Evolutionary conservation across 2,113 vertebrate species (phyloP), one percentile per base, ranked within the genome.

Genomic region (Mellivora capensis): DNA sequence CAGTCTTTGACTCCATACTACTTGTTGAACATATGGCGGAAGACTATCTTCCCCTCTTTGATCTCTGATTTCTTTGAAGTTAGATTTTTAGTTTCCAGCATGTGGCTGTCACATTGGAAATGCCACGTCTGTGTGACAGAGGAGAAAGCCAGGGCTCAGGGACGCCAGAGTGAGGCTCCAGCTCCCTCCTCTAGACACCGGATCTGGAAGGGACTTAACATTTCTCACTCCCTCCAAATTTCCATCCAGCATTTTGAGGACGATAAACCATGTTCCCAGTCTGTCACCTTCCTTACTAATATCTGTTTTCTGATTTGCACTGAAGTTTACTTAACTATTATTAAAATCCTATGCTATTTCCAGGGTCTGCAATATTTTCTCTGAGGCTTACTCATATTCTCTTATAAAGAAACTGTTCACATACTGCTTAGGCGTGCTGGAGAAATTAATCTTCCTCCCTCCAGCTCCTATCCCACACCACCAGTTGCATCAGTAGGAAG

Each of bases 151-250:
- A 44, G 8, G 34, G 9, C 6, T 29, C 20, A 14, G 54, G 6
- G 57, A n/a, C 3, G 6, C 29, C 42, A 14, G 49, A 25, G 17
- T 15, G 13, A 39, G 34, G 2, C 18, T 59, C 57, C 6, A 27
- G 49, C 31, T 25, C 18, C 61, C 37, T 34, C 20, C 21, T 44
- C 37, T 7, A 34, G 7, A 7, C 7, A n/a, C 31, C 15, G 37
- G 25, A 81, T 21, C 4, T 10, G 0, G 42, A 6, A 27, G 20
- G 44, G 15, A 3, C 23, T 77, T 13, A 18, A n/a, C 0, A 0
- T 29, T 61, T 14, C 49, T 72, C 39, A 20, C 18, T 62, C 69
- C 11, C 27, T 34, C 18, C 34, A 79, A 44, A 4, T 42, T 67
- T 18, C 49, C 21, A 18, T 12, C n/a, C 25, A 18, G n/a, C 12